Evolutionary conservation across 1,140 invertebrate species (phyloP).

Genomic region (Venturia canescens): DNA sequence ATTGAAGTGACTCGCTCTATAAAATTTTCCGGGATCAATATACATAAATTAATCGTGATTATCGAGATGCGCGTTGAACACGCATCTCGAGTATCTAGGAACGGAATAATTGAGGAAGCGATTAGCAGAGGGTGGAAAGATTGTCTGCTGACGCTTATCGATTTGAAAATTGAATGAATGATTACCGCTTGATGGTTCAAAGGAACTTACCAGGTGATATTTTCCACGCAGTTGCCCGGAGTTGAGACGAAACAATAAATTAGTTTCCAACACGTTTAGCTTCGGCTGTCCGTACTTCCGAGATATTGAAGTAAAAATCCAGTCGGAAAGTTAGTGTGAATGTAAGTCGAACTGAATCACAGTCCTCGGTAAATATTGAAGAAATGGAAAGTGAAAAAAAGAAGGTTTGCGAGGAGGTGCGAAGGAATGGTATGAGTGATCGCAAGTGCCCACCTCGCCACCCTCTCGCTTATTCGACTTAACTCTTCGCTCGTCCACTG

Average conservation of each 20-base stretch:
- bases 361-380: background rate
- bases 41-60: no score
- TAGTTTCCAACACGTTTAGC: background rate
- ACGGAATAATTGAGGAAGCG: no score
- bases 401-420: background rate
- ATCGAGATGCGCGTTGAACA: no score
- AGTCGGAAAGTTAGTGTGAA: background rate
- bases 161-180: no score
- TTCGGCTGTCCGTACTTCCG: background rate
- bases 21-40: no score
- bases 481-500: slow-evolving; percentile 48
- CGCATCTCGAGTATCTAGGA: no score
- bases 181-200: no score
- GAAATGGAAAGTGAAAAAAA: background rate
- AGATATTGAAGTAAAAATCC: background rate
- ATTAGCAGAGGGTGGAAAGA: no score
- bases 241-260: background rate
- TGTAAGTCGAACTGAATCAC: background rate
- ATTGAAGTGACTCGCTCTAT: no score
- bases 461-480: slow-evolving; percentile 35
- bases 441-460: slow-evolving; percentile 33
- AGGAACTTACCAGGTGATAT: no score
- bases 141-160: no score
- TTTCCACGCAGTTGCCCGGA: background rate
- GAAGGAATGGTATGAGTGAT: background rate